Evolutionary conservation across 2,888 invertebrate species (phyloP), one percentile per base, ranked within the genome.

Genomic region (Pardosa pseudoannulata): DNA sequence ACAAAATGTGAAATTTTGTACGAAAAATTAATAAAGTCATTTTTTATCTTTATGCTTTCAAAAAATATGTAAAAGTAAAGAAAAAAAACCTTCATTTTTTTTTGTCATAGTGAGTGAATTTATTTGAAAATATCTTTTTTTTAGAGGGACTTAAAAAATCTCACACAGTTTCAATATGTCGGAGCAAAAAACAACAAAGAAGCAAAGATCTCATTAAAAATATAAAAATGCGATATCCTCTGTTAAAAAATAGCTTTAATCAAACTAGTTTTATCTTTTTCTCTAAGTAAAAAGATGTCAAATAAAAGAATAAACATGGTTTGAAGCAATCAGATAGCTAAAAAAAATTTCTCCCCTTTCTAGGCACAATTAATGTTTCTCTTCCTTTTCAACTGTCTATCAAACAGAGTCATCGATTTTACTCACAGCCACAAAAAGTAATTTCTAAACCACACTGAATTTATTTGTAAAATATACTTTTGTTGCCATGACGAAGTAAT

Each of bases 401-500:
- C 65, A 29, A 28, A 31, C 13, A 31, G 16, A 11, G 28, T 65
- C 19, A 29, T 29, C 16, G 65, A 29, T 65, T 65, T 28, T 16
- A 16, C 16, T 65, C 2, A 13, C 65, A 65, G 19, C 16, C 31
- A 29, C 19, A 65, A 31, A 65, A 65, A 65, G 31, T 29, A 29
- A n/a, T 65, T 62, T 62, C 62, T 62, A 62, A 23, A 19, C 28
- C 28, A 62, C 62, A 62, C n/a, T 19, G 19, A 27, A 62, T 19
- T 23, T 23, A 62, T 62, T 36, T 23, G 62, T 23, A 27, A 62
- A 62, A 62, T 62, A 23, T 62, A 27, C 23, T 62, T 62, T 27
- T 27, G 62, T 62, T 62, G 23, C 62, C 62, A 62, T 62, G 62
- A 27, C 62, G 23, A 62, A 62, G 11, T 1, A 62, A 27, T 62